phyloP scores from a whole-genome alignment of 2,797 vertebrate species.

The Vipera ursinii region DNA sequence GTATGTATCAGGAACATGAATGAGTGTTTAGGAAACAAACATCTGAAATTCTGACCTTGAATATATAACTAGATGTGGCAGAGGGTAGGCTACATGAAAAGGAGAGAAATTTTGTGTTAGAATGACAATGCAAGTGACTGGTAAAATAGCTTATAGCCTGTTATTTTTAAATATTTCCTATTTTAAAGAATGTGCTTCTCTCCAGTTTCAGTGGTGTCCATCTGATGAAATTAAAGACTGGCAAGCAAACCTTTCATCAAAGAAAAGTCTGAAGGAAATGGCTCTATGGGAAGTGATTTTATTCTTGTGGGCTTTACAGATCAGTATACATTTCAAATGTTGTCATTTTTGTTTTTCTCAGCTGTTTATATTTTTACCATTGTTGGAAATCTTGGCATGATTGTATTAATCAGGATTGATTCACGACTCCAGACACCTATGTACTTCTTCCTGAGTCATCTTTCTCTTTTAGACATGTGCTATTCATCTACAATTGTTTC shows the following conservation, averaged over 20 bases:
- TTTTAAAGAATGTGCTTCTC: not conserved
- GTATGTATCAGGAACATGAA: not conserved
- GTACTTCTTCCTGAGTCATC: constrained; percentile 4
- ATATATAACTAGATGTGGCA: not conserved
- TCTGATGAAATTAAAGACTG: not conserved
- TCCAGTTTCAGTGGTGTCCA: not conserved
- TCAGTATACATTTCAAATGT: not conserved
- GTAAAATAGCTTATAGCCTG: not conserved
- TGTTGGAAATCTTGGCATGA: not conserved
- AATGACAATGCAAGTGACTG: not conserved
- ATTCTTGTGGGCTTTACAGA: constrained; percentile 7
- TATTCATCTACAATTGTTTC: not conserved
- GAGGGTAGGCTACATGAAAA: not conserved
- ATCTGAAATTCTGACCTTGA: not conserved
- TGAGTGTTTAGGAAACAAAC: not conserved
- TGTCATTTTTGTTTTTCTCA: constrained; percentile 39
- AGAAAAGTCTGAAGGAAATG: constrained; percentile 2
- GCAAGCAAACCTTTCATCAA: not conserved
- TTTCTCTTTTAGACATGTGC: not conserved
- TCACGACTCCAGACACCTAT: not conserved
- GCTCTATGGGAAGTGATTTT: not conserved
- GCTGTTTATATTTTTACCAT: not conserved
- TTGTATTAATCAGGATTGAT: not conserved
- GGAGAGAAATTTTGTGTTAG: not conserved
- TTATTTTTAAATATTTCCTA: not conserved